phyloP scores from a whole-genome alignment of 2,113 vertebrate genomes.

The Callithrix jacchus region DNA sequence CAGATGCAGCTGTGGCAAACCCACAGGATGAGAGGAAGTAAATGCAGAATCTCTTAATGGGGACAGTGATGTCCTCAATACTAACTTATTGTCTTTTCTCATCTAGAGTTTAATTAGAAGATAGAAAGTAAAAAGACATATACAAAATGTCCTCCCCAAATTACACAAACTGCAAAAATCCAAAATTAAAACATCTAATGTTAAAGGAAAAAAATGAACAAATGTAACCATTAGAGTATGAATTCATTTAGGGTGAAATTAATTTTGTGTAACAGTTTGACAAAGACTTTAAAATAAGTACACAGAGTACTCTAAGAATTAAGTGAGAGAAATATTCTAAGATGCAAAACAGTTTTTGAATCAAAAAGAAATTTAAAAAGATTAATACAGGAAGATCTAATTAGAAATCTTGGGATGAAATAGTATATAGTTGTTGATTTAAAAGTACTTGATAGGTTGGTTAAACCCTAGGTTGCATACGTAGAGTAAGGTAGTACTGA shows the following conservation, averaged over 20 bases:
- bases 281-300: not conserved
- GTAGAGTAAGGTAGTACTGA: not conserved
- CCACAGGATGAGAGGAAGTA: not conserved
- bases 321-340: not conserved
- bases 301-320: not conserved
- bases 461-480: not conserved
- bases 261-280: conserved; percentile 4
- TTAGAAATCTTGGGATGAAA: not conserved
- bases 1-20: not conserved
- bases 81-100: not conserved
- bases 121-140: not conserved
- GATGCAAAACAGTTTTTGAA: not conserved
- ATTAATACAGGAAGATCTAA: not conserved
- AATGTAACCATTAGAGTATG: not conserved
- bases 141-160: not conserved
- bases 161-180: not conserved
- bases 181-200: not conserved
- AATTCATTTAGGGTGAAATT: not conserved
- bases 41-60: not conserved
- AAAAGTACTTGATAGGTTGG: not conserved
- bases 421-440: not conserved
- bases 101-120: not conserved
- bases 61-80: not conserved
- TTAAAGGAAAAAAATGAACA: not conserved
- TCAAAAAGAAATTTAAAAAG: not conserved